Percentiles rank a stretch among this genome's conserved stretches.
Evolutionary conservation across 1,140 invertebrate genomes (phyloP).

Genomic region (Drosophila miranda): DNA sequence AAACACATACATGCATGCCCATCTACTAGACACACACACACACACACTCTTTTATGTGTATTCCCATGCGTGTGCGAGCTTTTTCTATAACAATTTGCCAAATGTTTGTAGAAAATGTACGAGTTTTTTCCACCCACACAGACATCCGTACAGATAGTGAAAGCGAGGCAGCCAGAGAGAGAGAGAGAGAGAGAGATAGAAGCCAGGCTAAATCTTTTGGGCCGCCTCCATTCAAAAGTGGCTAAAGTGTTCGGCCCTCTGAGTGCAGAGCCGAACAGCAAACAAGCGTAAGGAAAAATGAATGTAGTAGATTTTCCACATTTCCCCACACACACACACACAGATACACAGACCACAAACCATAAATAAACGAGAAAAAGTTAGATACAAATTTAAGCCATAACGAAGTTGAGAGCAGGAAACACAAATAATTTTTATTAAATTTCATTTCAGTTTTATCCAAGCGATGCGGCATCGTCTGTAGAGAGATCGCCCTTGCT

Average conservation of each 20-base stretch:
- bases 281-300: constrained; percentile 19
- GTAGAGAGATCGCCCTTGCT: too few relatives aligned
- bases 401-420: neutral
- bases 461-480: too few relatives aligned
- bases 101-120: constrained; percentile 66
- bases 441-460: too few relatives aligned
- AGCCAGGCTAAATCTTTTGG: constrained; percentile 24
- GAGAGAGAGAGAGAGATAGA: too few relatives aligned
- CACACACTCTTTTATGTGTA: constrained; percentile 6
- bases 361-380: constrained; percentile 18
- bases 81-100: constrained; percentile 72
- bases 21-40: neutral
- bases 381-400: constrained; percentile 26
- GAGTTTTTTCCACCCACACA: constrained; percentile 52
- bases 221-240: constrained; percentile 57
- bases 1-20: constrained; percentile 7
- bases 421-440: too few relatives aligned
- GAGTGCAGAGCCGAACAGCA: constrained; percentile 32
- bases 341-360: constrained; percentile 27
- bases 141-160: neutral
- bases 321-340: constrained; percentile 3
- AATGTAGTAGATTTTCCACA: constrained; percentile 2
- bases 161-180: neutral
- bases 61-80: constrained; percentile 38
- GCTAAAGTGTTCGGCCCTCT: constrained; percentile 55